phyloP scores from a whole-genome alignment of 1,140 invertebrate species.

The Drosophila leontia region DNA sequence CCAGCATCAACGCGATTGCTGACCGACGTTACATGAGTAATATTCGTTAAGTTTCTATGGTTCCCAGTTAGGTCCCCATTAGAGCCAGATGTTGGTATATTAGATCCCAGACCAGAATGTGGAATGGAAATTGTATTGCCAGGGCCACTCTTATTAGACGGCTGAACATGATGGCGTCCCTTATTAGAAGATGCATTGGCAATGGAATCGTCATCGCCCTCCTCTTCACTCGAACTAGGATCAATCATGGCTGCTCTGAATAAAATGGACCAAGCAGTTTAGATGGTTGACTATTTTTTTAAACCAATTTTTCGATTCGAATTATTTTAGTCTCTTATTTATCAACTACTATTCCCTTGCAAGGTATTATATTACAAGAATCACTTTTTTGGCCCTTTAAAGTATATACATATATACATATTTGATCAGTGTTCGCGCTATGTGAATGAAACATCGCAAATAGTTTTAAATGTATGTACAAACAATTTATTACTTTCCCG shows the following conservation, averaged over 20 bases:
- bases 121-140: slow-evolving; percentile 1
- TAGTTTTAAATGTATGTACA: no score
- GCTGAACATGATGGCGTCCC: slow-evolving; percentile 42
- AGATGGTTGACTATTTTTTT: background rate
- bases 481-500: no score
- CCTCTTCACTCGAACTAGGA: slow-evolving; percentile 94
- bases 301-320: no score
- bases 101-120: slow-evolving; percentile 9
- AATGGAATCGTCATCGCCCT: slow-evolving; percentile 93
- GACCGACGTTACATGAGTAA: background rate
- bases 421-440: no score
- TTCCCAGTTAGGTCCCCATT: slow-evolving; percentile 52
- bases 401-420: no score
- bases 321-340: no score
- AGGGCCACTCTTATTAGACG: slow-evolving; percentile 32
- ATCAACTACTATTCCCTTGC: no score
- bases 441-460: no score
- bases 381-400: no score
- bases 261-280: background rate
- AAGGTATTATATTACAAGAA: no score
- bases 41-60: slow-evolving; percentile 29
- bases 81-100: slow-evolving; percentile 22
- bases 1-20: slow-evolving; percentile 33
- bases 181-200: slow-evolving; percentile 68
- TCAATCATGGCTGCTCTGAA: slow-evolving; percentile 89